A percentile compares a stretch with the other conserved stretches of the same genome.
Conservation (phyloP, 2,797 vertebrate genomes). For the Chanos chanos region DNA sequence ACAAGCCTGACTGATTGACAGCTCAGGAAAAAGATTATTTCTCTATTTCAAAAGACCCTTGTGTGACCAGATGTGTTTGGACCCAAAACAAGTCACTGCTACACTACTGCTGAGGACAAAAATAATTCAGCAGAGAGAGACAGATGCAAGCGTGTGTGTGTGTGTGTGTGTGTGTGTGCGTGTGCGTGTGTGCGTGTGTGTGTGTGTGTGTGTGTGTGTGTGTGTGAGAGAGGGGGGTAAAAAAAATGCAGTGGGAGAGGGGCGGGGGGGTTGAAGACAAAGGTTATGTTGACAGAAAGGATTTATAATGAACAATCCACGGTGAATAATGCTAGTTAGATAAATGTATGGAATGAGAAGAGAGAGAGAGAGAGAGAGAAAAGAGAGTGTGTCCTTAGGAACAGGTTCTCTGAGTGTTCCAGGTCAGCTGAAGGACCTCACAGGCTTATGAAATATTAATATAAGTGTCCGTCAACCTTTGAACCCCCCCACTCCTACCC, state of each 20-base stretch:
- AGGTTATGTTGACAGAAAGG: no score
- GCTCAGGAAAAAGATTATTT: not conserved
- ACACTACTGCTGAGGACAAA: no score
- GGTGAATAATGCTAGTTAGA: not conserved
- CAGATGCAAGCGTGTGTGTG: no score
- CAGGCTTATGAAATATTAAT: conserved; percentile 32
- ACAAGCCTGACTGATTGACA: not conserved
- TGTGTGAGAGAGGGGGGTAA: not conserved
- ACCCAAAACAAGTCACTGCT: no score
- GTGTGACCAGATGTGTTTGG: not conserved
- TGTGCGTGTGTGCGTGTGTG: not conserved
- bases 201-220: no score
- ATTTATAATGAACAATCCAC: no score
- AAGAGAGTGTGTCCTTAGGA: not conserved
- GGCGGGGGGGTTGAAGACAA: not conserved
- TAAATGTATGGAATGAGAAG: not conserved
- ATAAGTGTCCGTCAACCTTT: not conserved
- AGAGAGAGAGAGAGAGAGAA: not conserved
- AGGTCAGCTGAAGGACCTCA: conserved; percentile 17
- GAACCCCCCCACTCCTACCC: not conserved
- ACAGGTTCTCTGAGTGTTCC: not conserved
- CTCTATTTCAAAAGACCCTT: not conserved
- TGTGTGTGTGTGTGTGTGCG: not conserved
- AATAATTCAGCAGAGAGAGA: no score
- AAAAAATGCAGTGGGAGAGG: not conserved